A percentile compares a stretch with the other conserved stretches of the same genome.
Evolutionary conservation across 2,797 vertebrate species (phyloP).

Genomic region (Spinus pinus): DNA sequence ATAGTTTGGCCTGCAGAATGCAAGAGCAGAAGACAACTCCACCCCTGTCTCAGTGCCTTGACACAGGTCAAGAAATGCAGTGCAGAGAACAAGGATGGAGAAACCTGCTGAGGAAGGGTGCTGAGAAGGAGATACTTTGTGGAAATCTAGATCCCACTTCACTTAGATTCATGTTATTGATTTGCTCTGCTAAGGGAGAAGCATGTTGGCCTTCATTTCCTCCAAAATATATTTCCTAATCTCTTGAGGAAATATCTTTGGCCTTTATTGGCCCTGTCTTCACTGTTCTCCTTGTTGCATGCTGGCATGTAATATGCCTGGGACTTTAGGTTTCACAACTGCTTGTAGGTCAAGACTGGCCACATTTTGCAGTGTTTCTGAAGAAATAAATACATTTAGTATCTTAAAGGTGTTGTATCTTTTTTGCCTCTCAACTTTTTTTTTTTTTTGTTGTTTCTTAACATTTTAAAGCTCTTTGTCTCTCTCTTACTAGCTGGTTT

Average conservation of each 20-base stretch:
- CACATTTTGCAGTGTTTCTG: constrained; percentile 59
- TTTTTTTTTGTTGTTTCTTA: not conserved
- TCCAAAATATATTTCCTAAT: constrained; percentile 17
- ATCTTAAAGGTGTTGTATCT: constrained; percentile 56
- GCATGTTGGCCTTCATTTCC: constrained; percentile 40
- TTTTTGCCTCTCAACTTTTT: constrained; percentile 15
- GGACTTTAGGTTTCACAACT: constrained; percentile 43
- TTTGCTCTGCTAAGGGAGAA: constrained; percentile 47
- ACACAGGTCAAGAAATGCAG: constrained; percentile 6
- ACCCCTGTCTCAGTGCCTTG: not conserved
- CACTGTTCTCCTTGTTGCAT: constrained; percentile 48
- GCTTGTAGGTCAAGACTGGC: constrained; percentile 59
- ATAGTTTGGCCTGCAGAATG: not conserved
- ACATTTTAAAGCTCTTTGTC: not conserved
- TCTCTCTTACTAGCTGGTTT: not conserved
- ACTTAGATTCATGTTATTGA: constrained; percentile 20
- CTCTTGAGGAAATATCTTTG: constrained; percentile 39
- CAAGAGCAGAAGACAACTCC: constrained; percentile 7
- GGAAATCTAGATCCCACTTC: constrained; percentile 25
- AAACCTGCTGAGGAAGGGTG: constrained; percentile 6
- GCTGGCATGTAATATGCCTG: constrained; percentile 63
- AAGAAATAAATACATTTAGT: constrained; percentile 68
- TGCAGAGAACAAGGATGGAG: not conserved
- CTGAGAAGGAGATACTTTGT: not conserved
- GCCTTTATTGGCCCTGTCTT: constrained; percentile 31